Evolutionary conservation across 2,888 invertebrate genomes (phyloP).

Genomic region (Pollenia labialis): DNA sequence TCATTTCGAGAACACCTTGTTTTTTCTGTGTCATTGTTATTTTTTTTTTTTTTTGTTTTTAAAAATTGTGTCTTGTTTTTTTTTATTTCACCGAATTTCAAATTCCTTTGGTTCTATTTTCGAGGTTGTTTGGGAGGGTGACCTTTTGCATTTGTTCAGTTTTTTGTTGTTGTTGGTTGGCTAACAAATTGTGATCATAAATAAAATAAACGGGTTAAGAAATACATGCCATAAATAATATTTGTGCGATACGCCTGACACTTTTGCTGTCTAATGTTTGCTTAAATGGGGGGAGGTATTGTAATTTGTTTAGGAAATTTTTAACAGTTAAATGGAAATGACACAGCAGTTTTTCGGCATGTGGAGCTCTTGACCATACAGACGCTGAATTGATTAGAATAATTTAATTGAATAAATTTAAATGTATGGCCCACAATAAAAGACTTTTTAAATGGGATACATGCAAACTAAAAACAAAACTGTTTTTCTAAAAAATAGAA

Average conservation of each 20-base stretch:
- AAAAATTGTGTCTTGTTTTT: background rate
- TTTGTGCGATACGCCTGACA: constrained; percentile 26
- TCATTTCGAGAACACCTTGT: constrained; percentile 72
- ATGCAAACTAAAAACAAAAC: too few species aligned
- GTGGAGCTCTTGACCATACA: constrained; percentile 3
- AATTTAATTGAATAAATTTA: background rate
- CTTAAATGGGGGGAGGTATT: constrained; percentile 15
- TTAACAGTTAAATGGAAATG: background rate
- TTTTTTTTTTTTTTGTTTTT: constrained; percentile 11
- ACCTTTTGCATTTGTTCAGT: constrained; percentile 76
- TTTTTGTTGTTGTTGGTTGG: background rate
- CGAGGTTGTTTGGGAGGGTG: constrained; percentile 74
- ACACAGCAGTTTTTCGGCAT: background rate
- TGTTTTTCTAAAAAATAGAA: too few species aligned
- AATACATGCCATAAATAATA: constrained; percentile 51
- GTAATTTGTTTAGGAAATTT: constrained; percentile 23
- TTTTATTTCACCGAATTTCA: constrained; percentile 10
- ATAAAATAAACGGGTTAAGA: constrained; percentile 82
- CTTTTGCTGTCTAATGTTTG: constrained; percentile 1
- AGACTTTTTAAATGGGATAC: too few species aligned
- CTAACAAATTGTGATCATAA: constrained; percentile 82
- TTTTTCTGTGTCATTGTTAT: constrained; percentile 26
- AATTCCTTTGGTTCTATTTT: constrained; percentile 42
- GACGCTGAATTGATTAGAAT: background rate
- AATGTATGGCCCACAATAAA: background rate